phyloP scores from a whole-genome alignment of 2,888 invertebrate species.

The Leucania comma region DNA sequence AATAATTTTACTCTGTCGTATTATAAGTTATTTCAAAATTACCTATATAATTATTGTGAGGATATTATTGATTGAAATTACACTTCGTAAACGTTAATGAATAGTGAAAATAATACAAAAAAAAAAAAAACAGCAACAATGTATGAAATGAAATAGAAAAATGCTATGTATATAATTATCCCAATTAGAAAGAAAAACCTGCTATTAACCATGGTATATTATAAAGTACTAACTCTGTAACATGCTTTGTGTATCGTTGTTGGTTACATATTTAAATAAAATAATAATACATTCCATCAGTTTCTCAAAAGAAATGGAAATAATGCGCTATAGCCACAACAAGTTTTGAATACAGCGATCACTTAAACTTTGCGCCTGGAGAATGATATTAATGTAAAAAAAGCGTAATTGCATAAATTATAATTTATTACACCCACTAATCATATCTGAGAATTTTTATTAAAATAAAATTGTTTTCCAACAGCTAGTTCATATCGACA shows the following conservation, averaged over 20 bases:
- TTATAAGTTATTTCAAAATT: background rate
- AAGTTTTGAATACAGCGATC: background rate
- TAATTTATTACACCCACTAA: too few species aligned
- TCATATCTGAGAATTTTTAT: background rate
- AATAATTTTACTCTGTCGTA: background rate
- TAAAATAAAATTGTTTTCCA: background rate
- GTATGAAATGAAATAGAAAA: background rate
- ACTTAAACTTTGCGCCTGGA: background rate
- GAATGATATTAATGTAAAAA: background rate
- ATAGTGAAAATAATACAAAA: background rate
- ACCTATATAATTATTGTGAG: background rate
- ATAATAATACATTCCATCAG: background rate
- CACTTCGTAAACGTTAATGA: background rate
- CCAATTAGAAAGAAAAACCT: too few species aligned
- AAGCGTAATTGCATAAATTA: too few species aligned
- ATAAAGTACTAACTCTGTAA: too few species aligned
- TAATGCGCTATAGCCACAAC: background rate
- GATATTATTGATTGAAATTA: background rate
- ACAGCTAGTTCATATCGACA: slow-evolving; percentile 95
- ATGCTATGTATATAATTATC: too few species aligned
- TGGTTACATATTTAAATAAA: too few species aligned
- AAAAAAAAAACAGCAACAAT: background rate
- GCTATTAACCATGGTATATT: too few species aligned
- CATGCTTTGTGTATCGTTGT: too few species aligned
- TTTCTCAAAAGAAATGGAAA: background rate